Evolutionary conservation across 2,797 vertebrate species (phyloP), one percentile per base, ranked within the genome.

Genomic region (Micrastur ruficollis): DNA sequence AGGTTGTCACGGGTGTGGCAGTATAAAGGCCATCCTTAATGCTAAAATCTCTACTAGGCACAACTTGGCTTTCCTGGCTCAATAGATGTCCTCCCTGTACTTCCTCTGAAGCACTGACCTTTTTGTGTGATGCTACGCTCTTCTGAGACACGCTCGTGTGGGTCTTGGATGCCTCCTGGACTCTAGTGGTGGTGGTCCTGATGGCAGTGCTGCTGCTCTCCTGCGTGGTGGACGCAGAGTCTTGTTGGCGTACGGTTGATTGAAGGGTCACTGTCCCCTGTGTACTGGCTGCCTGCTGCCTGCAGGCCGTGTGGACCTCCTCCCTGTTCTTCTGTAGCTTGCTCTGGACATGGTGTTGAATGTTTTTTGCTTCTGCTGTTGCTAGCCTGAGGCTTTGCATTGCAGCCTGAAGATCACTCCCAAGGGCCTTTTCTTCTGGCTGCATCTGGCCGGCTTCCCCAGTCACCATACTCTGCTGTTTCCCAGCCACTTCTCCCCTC

Each of bases 51-150:
- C 98, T 97, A 95, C 96, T 98, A 90, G 97, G 95, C 93, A 97
- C 86, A 92, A 89, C 89, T 97, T 96, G 96, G 75, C 84, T 94
- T 93, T 97, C 97, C 97, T 98, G 98, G 97, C 96, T 97, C 97
- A 98, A 97, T 42, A 94, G 97, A 97, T 97, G 96, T 94, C 91
- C 91, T 95, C 96, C 96, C 94, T 98, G 98, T 97, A 96, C 94
- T 97, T 97, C 98, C 96, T 98, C 97, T 91, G 98, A 97, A 97
- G 98, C 98, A 99, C 99, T 99, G 99, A 99, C 99, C 99, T 99
- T 99, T 98, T 98, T 96, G 96, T 97, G 98, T 97, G 98, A 98
- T 85, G 98, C 78, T 91, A 97, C 96, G 94, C 97, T 98, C 97
- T 96, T 96, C 98, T 98, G 98, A 96, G 97, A 95, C 87, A 97